A percentile compares a stretch with the other conserved stretches of the same genome.
Evolutionary conservation across 2,888 invertebrate species (phyloP).

Genomic region (Mimas tiliae): DNA sequence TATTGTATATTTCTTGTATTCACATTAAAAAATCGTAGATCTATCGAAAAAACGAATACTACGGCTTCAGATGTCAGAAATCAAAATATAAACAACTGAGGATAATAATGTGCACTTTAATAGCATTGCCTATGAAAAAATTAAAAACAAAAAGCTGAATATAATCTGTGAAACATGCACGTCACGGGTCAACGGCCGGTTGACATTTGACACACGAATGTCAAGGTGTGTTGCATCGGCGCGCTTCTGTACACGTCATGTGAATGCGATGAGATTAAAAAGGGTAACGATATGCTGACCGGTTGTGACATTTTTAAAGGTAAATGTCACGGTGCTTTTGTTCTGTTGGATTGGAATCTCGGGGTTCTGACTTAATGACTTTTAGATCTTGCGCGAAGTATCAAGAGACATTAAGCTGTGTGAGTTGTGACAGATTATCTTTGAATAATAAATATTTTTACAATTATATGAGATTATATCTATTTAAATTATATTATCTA

Average conservation of each 20-base stretch:
- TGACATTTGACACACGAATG: constrained; percentile 84
- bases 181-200: constrained; percentile 70
- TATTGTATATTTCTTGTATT: too few relatives aligned
- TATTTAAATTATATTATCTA: not conserved
- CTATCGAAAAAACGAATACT: too few relatives aligned
- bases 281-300: constrained; percentile 31
- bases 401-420: constrained; percentile 9
- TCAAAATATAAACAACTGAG: too few relatives aligned
- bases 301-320: constrained; percentile 43
- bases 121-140: constrained; percentile 23
- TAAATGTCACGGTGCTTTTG: constrained; percentile 43
- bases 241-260: constrained; percentile 41
- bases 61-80: too few relatives aligned
- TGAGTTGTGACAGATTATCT: not conserved
- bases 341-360: constrained; percentile 13
- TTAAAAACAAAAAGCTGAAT: constrained; percentile 43
- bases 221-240: constrained; percentile 69
- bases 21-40: too few relatives aligned
- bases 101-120: too few relatives aligned
- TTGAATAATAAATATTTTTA: too few relatives aligned
- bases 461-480: too few relatives aligned
- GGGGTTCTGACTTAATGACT: constrained; percentile 13
- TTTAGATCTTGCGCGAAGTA: constrained; percentile 4
- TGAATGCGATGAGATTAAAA: constrained; percentile 46
- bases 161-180: constrained; percentile 52